A percentile compares a stretch with the other conserved stretches of the same genome.
Evolutionary conservation across 2,113 vertebrate genomes (phyloP).

Genomic region (Mesoclemmys tuberculata): DNA sequence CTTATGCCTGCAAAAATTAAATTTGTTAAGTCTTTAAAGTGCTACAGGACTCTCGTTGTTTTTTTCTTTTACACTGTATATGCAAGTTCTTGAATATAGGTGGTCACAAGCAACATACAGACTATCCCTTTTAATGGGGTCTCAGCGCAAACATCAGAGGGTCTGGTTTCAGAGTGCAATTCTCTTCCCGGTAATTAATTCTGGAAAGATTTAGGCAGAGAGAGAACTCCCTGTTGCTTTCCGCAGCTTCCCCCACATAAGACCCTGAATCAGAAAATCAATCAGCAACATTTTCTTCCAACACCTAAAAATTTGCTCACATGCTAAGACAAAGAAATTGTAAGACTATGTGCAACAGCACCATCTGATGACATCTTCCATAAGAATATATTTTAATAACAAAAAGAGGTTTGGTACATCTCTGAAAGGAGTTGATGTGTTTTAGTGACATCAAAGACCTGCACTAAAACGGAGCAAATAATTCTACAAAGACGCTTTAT

Average conservation of each 20-base stretch:
- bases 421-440: background rate
- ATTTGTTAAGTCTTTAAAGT: too few relatives aligned
- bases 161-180: background rate
- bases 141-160: background rate
- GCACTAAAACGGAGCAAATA: background rate
- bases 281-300: background rate
- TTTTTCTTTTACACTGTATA: background rate
- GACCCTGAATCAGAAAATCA: background rate
- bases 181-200: background rate
- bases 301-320: background rate
- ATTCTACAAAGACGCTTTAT: background rate
- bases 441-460: background rate
- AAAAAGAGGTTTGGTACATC: background rate
- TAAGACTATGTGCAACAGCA: background rate
- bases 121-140: rapidly evolving
- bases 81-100: background rate
- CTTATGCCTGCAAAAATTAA: too few relatives aligned
- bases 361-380: background rate
- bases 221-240: background rate
- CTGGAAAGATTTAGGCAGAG: background rate
- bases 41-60: too few relatives aligned
- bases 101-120: background rate
- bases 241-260: background rate
- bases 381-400: background rate
- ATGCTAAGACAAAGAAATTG: background rate